Evolutionary conservation across 2,113 vertebrate species (phyloP), one percentile per base, ranked within the genome.

Genomic region (Phrynosoma platyrhinos): DNA sequence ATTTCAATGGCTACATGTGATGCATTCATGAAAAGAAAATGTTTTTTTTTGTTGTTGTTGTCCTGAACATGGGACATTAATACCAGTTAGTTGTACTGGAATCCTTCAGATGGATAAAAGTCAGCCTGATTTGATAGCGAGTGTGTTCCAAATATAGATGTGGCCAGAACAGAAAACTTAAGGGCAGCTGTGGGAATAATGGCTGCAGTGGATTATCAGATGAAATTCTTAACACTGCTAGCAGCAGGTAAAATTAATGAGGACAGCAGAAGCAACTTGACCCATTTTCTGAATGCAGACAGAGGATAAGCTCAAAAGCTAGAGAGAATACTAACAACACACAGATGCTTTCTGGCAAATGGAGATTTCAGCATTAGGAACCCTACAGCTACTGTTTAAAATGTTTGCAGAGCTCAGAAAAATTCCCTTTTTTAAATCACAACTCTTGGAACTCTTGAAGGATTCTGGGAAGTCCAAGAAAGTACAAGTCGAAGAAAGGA

Each of bases 181-280:
- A 79, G 5, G 3, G 30, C 55, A 55, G 69, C 87, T 79, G 9
- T 30, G 47, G 82, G 32, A 92, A 0, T 12, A 58, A 14, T 2
- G 2, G 40, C 84, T 88, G 52, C 18, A 40, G 16, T 16, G 62
- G 88, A 75, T 6, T 1, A 16, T 21, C 55, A 36, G 30, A 69
- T 79, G 40, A 7, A 42, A 74, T 21, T 83, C 68, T 87, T 78
- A 72, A 53, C 82, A 85, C 13, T 27, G 27, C 86, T 88, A 91
- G 53, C 58, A 88, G 53, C 12, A 71, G 10, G 10, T 89, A 14
- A 62, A 84, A 83, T 87, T 88, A 82, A 87, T 79, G 87, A 91
- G 12, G 64, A 88, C 82, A 89, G 42, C 13, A 87, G 82, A 81
- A 85, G 7, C 84, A 92, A 85, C n/a, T 5, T 20, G 81, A 78